Conservation (phyloP, 2,113 vertebrate species). For the Siphamia tubifer region DNA sequence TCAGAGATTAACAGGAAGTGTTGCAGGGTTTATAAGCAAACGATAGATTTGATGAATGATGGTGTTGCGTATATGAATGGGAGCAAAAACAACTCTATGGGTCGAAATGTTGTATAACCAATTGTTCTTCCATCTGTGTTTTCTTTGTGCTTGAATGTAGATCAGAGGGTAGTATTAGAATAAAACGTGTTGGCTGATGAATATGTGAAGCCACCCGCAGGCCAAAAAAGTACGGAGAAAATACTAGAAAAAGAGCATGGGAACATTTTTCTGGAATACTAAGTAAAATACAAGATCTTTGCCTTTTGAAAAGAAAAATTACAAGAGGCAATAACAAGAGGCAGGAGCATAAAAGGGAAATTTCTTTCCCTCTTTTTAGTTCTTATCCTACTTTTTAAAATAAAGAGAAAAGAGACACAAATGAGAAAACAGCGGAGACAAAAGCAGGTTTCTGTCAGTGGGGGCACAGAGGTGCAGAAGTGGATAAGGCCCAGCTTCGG, state of each 20-base stretch:
- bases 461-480: conserved; percentile 29
- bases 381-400: conserved; percentile 31
- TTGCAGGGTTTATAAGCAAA: conserved; percentile 25
- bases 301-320: conserved; percentile 25
- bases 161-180: conserved; percentile 24
- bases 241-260: conserved; percentile 1
- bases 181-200: conserved; percentile 32
- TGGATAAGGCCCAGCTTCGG: conserved; percentile 44
- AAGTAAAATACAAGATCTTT: conserved; percentile 3
- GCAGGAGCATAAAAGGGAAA: conserved; percentile 14
- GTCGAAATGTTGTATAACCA: not conserved
- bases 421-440: conserved; percentile 30
- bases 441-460: conserved; percentile 59
- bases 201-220: conserved; percentile 6
- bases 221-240: conserved; percentile 9
- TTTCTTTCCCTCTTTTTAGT: conserved; percentile 3
- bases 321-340: conserved; percentile 8
- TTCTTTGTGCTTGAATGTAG: conserved; percentile 1
- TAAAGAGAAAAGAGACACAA: conserved; percentile 48
- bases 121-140: conserved; percentile 31
- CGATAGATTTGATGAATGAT: conserved; percentile 17
- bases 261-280: conserved; percentile 23
- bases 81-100: not conserved
- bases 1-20: conserved; percentile 35
- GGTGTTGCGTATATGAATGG: not conserved